phyloP scores from a whole-genome alignment of 92 coral and sea anemone species.

The Umimayanthus kanabou region DNA sequence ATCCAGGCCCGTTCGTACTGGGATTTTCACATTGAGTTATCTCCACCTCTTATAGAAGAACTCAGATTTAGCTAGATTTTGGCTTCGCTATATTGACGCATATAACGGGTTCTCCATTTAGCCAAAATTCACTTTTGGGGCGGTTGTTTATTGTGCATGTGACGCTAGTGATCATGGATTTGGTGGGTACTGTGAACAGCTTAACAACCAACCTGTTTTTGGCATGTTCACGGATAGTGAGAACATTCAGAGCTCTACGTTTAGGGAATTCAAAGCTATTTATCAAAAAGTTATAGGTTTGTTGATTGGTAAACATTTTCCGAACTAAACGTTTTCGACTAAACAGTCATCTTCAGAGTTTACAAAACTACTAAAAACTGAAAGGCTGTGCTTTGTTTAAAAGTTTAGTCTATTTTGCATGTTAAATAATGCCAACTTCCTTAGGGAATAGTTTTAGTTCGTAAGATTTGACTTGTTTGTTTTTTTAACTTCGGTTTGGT shows the following conservation, averaged over 20 bases:
- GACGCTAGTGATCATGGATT: slow-evolving; percentile 52
- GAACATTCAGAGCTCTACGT: slow-evolving; percentile 13
- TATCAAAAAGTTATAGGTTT: too few relatives aligned
- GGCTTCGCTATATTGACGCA: slow-evolving; percentile 38
- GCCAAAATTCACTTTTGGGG: slow-evolving; percentile 22
- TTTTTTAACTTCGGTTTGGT: too few relatives aligned
- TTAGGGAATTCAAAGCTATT: slow-evolving; percentile 10
- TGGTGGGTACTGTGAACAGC: slow-evolving; percentile 31
- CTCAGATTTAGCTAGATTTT: slow-evolving; percentile 61
- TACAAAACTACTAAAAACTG: too few relatives aligned
- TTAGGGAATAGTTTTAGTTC: too few relatives aligned
- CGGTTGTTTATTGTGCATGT: slow-evolving; percentile 17
- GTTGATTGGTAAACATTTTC: too few relatives aligned
- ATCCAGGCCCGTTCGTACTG: slow-evolving; percentile 39
- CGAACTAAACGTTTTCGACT: too few relatives aligned
- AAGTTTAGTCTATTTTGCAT: too few relatives aligned
- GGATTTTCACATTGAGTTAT: slow-evolving; percentile 44
- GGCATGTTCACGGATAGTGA: neutral
- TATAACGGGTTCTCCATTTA: slow-evolving; percentile 16
- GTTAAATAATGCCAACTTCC: too few relatives aligned
- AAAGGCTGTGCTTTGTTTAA: too few relatives aligned
- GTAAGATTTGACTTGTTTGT: too few relatives aligned
- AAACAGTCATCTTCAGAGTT: too few relatives aligned
- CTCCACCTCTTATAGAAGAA: slow-evolving; percentile 45
- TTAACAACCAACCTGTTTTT: neutral